These are phyloP conservation scores for Calephelis nemesis DNA, from an alignment of 1,140 invertebrate genomes.

Conservation along the genomic window DNA sequence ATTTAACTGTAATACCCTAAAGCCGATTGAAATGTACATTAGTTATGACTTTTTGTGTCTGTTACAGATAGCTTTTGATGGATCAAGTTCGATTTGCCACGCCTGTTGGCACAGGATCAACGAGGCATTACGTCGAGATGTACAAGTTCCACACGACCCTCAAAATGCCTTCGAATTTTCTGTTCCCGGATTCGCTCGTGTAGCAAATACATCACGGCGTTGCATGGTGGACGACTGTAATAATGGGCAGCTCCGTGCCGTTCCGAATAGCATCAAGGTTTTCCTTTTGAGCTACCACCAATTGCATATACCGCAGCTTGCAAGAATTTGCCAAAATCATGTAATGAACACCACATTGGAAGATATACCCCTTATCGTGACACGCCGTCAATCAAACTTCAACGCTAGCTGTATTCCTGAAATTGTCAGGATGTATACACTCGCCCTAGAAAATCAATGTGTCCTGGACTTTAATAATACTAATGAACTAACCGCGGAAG, in stretches of 20 bases:
- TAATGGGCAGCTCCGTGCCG: slow-evolving; percentile 2
- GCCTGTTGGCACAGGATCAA: slow-evolving; percentile 15
- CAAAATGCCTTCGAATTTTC: neutral
- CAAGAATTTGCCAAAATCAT: slow-evolving; percentile 14
- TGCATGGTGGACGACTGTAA: slow-evolving; percentile 12
- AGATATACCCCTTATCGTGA: neutral
- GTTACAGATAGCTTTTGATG: slow-evolving; percentile 16
- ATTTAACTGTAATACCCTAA: slow-evolving; percentile 5
- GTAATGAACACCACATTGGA: slow-evolving; percentile 6
- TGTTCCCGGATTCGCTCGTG: neutral
- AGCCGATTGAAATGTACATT: slow-evolving; percentile 4
- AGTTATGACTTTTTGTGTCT: slow-evolving; percentile 3
- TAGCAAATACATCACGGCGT: slow-evolving; percentile 17
- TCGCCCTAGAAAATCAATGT: neutral
- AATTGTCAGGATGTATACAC: slow-evolving; percentile 7
- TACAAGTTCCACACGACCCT: slow-evolving; percentile 1
- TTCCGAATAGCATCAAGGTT: slow-evolving; percentile 4
- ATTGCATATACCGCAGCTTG: neutral
- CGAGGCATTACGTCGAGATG: neutral
- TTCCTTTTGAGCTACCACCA: slow-evolving; percentile 6
- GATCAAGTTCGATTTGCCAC: slow-evolving; percentile 11
- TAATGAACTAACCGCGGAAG: slow-evolving; percentile 1
- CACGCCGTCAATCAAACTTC: neutral
- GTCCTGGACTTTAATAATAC: slow-evolving; percentile 5
- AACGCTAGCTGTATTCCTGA: neutral